phyloP scores from a whole-genome alignment of 2,113 vertebrate species.

The Globicephala melas region DNA sequence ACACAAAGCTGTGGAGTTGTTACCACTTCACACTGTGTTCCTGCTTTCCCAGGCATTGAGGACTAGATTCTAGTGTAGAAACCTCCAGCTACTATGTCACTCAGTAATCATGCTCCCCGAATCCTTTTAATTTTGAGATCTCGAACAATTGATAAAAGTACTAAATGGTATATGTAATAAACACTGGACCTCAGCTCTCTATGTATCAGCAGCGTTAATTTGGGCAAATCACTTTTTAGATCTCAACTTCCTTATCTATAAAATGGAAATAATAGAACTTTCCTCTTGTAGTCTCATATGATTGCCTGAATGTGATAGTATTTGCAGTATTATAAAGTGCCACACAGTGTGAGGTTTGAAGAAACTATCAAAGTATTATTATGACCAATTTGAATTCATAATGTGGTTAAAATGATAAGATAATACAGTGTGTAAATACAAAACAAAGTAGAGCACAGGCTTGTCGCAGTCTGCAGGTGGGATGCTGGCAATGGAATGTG shows the following conservation, averaged over 20 bases:
- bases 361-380: not conserved
- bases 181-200: not conserved
- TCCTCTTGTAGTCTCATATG: not conserved
- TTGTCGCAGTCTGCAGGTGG: not conserved
- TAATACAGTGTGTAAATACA: not conserved
- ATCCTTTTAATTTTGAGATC: not conserved
- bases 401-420: not conserved
- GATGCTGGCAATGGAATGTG: not conserved
- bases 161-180: accelerated
- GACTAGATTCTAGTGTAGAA: not conserved
- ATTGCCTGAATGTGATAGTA: not conserved
- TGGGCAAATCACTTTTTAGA: not conserved
- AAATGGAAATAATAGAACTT: not conserved
- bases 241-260: not conserved
- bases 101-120: not conserved
- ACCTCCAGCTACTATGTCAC: accelerated
- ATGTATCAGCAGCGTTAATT: not conserved
- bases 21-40: not conserved
- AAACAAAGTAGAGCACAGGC: not conserved
- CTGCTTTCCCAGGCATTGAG: not conserved
- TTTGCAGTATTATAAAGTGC: not conserved
- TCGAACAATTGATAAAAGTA: too few species aligned
- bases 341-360: not conserved
- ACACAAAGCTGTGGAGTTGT: too few species aligned
- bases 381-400: not conserved